These are phyloP conservation scores for Eupithecia centaureata DNA, from an alignment of 2,888 invertebrate species.

Conservation along the genomic window DNA sequence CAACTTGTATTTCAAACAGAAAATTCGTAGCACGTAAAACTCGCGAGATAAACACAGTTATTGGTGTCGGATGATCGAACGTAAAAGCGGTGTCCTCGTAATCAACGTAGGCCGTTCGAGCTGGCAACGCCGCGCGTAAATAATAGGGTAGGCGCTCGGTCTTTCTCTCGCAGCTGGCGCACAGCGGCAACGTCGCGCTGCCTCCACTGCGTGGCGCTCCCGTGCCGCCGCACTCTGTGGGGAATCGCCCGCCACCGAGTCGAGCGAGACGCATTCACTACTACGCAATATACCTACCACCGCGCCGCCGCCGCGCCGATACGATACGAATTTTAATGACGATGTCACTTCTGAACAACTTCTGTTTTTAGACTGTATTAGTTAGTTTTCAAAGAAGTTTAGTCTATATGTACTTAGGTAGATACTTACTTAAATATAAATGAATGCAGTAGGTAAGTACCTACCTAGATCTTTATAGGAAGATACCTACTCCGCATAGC, in stretches of 20 bases:
- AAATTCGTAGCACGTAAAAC: constrained; percentile 48
- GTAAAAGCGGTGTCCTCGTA: constrained; percentile 84
- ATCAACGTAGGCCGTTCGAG: constrained; percentile 81
- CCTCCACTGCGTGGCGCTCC: constrained; percentile 60
- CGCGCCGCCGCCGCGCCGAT: constrained; percentile 59
- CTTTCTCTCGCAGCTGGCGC: constrained; percentile 84
- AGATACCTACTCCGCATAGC: too few species aligned
- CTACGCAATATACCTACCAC: constrained; percentile 77
- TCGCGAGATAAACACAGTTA: constrained; percentile 58
- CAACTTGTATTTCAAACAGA: constrained; percentile 42
- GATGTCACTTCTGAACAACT: constrained; percentile 53
- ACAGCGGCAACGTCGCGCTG: constrained; percentile 79
- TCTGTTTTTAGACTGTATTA: too few species aligned
- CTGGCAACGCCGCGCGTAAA: constrained; percentile 83
- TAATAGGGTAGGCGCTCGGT: constrained; percentile 83
- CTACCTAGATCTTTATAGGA: too few species aligned
- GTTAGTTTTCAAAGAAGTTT: too few species aligned
- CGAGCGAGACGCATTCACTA: constrained; percentile 70
- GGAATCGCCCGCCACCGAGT: constrained; percentile 60
- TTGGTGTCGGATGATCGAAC: constrained; percentile 77
- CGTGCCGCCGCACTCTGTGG: constrained; percentile 55
- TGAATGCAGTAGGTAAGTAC: neutral
- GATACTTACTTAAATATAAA: too few species aligned
- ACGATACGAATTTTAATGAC: constrained; percentile 63
- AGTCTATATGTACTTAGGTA: too few species aligned